Evolutionary conservation across 2,113 vertebrate species (phyloP).

Genomic region (Rhipidura dahli): DNA sequence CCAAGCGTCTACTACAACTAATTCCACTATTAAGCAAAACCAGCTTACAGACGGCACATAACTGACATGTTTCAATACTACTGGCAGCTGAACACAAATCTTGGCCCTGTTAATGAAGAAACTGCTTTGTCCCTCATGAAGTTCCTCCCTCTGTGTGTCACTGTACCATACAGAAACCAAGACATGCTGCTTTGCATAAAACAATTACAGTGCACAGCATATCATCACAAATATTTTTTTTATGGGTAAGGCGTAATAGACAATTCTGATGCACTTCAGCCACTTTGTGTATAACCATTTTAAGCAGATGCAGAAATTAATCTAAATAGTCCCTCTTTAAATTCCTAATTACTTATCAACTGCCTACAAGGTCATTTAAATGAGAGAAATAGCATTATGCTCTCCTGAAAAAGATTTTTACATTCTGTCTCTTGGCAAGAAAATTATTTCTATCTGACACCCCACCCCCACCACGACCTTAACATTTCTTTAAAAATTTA

Average conservation of each 20-base stretch:
- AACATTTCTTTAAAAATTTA: not conserved
- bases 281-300: not conserved
- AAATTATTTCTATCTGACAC: not conserved
- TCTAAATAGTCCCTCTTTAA: not conserved
- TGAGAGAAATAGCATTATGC: not conserved
- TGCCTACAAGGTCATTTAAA: not conserved
- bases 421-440: not conserved
- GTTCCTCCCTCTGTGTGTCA: not conserved
- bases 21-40: not conserved
- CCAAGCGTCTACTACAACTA: not conserved
- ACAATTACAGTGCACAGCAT: not conserved
- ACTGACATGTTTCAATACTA: not conserved
- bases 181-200: not conserved
- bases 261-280: not conserved
- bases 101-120: not conserved
- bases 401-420: not conserved
- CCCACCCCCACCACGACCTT: rapidly evolving
- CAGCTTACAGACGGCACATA: not conserved
- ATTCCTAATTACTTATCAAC: not conserved
- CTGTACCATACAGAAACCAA: not conserved
- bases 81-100: not conserved
- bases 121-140: not conserved
- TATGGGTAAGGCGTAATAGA: not conserved
- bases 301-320: not conserved
- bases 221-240: not conserved